These are phyloP conservation scores for Schizotus pectinicornis DNA, from an alignment of 2,888 invertebrate species.

Conservation along the genomic window DNA sequence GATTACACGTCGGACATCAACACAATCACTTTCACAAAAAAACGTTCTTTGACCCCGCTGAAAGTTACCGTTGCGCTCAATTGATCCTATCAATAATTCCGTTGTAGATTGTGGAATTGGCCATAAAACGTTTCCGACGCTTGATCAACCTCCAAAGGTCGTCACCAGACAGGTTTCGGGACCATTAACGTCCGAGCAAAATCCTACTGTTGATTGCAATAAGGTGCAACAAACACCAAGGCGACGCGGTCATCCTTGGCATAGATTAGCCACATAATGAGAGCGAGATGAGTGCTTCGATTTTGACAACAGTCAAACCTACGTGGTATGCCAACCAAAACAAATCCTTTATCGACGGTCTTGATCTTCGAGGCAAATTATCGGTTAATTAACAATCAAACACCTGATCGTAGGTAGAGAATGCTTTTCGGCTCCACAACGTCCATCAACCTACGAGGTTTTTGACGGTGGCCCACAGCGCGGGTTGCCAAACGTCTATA, in stretches of 20 bases:
- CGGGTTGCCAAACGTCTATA: no score
- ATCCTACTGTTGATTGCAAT: constrained; percentile 4
- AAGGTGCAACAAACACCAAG: constrained; percentile 12
- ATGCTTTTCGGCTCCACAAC: no score
- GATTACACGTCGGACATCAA: constrained; percentile 13
- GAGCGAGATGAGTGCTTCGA: background rate
- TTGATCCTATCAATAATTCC: constrained; percentile 14
- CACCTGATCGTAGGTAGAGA: no score
- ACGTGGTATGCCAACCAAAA: no score
- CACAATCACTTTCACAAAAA: constrained; percentile 24
- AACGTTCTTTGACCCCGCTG: constrained; percentile 21
- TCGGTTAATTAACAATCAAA: no score
- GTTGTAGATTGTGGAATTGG: background rate
- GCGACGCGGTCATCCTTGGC: constrained; percentile 23
- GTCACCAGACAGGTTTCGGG: no score
- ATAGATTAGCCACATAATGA: constrained; percentile 6
- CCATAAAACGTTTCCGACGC: constrained; percentile 1
- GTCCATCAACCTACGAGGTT: no score
- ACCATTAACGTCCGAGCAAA: constrained; percentile 3
- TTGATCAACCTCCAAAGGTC: no score
- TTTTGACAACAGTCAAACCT: background rate
- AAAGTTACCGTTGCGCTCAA: constrained; percentile 25
- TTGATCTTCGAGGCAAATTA: no score
- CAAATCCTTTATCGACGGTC: no score
- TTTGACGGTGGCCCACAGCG: no score